These are phyloP conservation scores for Coptodon bakossiorum DNA, from an alignment of 2,113 vertebrate species.

Conservation along the genomic window DNA sequence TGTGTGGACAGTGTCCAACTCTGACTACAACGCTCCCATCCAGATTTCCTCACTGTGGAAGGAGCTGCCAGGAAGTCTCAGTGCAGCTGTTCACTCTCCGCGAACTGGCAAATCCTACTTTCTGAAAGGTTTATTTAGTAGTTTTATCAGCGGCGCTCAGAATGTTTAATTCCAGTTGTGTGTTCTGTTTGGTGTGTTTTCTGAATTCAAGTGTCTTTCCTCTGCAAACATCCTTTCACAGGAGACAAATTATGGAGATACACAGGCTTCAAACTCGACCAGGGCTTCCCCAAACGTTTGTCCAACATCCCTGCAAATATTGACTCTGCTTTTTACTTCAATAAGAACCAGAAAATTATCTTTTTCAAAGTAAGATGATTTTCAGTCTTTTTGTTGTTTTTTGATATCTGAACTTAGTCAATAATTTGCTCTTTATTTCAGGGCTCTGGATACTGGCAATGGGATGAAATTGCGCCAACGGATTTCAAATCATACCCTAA, in stretches of 20 bases:
- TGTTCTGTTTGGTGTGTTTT: neutral
- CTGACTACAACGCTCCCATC: constrained; percentile 62
- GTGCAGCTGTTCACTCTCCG: constrained; percentile 80
- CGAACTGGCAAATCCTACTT: constrained; percentile 78
- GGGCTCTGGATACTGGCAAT: constrained; percentile 76
- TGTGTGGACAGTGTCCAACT: constrained; percentile 77
- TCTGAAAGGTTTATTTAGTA: constrained; percentile 69
- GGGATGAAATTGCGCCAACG: constrained; percentile 72
- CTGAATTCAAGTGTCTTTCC: neutral
- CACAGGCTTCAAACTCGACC: constrained; percentile 71
- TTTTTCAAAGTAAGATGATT: constrained; percentile 75
- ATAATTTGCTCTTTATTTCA: neutral
- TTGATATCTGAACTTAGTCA: neutral
- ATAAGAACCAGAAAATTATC: constrained; percentile 70
- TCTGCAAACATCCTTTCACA: constrained; percentile 13
- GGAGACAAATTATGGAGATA: constrained; percentile 80
- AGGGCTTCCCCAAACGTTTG: constrained; percentile 74
- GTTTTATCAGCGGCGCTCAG: neutral
- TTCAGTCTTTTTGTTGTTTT: neutral
- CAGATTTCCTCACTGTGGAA: constrained; percentile 75
- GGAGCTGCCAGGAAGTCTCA: constrained; percentile 74
- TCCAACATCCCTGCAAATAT: constrained; percentile 69
- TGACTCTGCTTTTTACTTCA: constrained; percentile 76
- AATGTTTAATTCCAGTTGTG: neutral
- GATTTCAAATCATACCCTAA: constrained; percentile 69